Conservation (phyloP, 2,797 vertebrate species). For the Prionace glauca region DNA sequence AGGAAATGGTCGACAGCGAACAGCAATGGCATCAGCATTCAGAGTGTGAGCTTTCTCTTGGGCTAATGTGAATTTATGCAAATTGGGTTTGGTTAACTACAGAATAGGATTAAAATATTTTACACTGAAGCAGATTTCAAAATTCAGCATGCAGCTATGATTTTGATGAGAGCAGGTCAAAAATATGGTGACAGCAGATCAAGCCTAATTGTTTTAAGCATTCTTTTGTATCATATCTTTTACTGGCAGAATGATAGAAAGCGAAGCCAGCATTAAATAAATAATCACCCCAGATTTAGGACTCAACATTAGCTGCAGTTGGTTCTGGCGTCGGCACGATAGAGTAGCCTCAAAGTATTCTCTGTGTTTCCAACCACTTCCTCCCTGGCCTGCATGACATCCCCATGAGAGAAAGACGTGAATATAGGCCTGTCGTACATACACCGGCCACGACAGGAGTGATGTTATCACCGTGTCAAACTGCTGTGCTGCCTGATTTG, state of each 20-base stretch:
- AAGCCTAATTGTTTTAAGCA: neutral
- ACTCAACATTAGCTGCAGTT: neutral
- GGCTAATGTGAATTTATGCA: neutral
- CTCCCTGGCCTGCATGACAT: neutral
- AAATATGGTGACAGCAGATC: neutral
- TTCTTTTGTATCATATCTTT: neutral
- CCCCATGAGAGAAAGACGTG: neutral
- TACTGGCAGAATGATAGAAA: neutral
- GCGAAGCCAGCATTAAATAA: neutral
- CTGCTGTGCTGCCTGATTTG: no score
- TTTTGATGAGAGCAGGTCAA: slow-evolving; percentile 34
- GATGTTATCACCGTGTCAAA: no score
- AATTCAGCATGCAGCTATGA: neutral
- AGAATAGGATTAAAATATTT: neutral
- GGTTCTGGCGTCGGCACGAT: no score
- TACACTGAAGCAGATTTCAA: neutral
- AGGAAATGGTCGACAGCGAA: neutral
- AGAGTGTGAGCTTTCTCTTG: neutral
- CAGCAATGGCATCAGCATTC: neutral
- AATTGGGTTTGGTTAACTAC: neutral
- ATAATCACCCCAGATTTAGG: neutral
- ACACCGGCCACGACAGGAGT: no score
- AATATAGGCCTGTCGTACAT: neutral
- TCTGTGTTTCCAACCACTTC: neutral
- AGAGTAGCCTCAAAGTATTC: neutral